A percentile compares a stretch with the other conserved stretches of the same genome.
phyloP scores from a whole-genome alignment of 2,113 vertebrate species.

The Hippoglossus stenolepis region DNA sequence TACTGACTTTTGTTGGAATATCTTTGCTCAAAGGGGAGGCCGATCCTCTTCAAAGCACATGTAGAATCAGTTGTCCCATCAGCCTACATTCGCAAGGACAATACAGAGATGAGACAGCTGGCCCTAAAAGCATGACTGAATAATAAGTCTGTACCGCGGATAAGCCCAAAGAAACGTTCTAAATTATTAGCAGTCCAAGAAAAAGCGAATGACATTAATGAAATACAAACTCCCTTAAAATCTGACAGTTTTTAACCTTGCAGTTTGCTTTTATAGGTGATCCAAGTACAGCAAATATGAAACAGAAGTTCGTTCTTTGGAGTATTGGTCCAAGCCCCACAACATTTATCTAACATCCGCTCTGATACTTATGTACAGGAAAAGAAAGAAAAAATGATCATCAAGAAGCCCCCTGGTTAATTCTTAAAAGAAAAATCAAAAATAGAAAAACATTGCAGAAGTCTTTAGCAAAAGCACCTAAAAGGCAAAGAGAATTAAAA shows the following conservation, averaged over 20 bases:
- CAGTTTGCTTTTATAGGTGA: constrained; percentile 51
- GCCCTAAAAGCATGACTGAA: constrained; percentile 42
- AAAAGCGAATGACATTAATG: constrained; percentile 35
- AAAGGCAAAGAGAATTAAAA: constrained; percentile 73
- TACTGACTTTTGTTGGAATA: constrained; percentile 31
- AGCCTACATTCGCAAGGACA: constrained; percentile 11
- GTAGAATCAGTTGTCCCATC: constrained; percentile 5
- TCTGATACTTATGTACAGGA: constrained; percentile 68
- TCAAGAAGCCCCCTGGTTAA: constrained; percentile 47
- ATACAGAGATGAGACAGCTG: constrained; percentile 38
- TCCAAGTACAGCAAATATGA: constrained; percentile 54
- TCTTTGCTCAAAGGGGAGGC: constrained; percentile 37
- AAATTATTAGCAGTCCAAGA: constrained; percentile 40
- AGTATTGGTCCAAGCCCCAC: constrained; percentile 68
- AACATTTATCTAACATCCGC: constrained; percentile 66
- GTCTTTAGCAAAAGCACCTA: constrained; percentile 62
- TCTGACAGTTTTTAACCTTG: constrained; percentile 45
- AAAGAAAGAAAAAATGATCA: not conserved
- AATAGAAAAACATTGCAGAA: constrained; percentile 48
- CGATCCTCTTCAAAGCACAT: constrained; percentile 12
- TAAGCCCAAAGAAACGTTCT: constrained; percentile 16
- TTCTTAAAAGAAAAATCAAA: constrained; percentile 50
- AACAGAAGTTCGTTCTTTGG: constrained; percentile 63
- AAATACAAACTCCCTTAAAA: constrained; percentile 56
- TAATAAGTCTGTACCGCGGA: constrained; percentile 24